phyloP scores from a whole-genome alignment of 2,113 vertebrate species.

The Conger conger region DNA sequence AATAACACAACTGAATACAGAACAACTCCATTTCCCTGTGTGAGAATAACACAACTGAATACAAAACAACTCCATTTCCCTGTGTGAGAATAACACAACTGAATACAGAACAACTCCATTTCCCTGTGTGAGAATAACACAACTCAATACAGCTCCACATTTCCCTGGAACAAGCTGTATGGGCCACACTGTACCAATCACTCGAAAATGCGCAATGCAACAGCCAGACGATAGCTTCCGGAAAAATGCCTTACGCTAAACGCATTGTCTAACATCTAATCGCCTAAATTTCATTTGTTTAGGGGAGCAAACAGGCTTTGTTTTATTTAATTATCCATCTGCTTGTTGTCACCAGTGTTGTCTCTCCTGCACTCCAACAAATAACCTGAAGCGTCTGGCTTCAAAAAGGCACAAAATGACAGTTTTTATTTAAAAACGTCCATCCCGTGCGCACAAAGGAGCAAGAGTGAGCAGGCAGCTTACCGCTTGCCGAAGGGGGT shows the following conservation, averaged over 20 bases:
- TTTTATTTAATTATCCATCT: neutral
- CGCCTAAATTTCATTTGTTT: neutral
- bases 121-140: neutral
- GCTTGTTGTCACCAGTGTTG: neutral
- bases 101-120: too few relatives aligned
- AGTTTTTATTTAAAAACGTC: neutral
- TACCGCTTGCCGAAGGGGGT: slow-evolving; percentile 30
- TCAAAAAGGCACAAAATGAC: neutral
- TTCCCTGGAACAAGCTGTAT: neutral
- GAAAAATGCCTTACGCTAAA: neutral
- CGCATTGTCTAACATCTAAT: neutral
- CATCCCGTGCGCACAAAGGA: neutral
- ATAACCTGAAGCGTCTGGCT: neutral
- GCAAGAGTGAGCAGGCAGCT: slow-evolving; percentile 16
- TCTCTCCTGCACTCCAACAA: neutral
- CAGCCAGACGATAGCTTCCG: neutral
- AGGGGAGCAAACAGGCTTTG: neutral
- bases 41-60: too few relatives aligned
- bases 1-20: neutral
- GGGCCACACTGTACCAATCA: neutral
- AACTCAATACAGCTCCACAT: neutral
- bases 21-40: neutral
- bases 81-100: too few relatives aligned
- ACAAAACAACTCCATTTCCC: too few relatives aligned
- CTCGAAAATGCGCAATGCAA: neutral